Base-by-base conservation (phyloP, 2,113 vertebrate genomes). In the Parus major region DNA sequence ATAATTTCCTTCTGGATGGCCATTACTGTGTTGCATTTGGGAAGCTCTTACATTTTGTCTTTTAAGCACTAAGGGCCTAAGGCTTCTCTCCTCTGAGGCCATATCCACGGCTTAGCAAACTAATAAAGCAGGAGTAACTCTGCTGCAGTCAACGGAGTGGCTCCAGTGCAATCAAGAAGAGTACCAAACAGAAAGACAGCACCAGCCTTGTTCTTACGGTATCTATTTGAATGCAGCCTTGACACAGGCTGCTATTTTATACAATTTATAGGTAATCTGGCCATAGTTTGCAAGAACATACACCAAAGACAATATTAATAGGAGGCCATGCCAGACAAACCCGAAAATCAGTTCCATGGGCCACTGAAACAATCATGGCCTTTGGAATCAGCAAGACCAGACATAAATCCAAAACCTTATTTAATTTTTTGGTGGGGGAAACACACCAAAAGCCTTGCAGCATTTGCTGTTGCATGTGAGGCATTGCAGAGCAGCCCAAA, bases 381-480 rank as follows among this genome's bases (percentile, higher is more conserved):
- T 64, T 70, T 68, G 66, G 42, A 87, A 70, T 70, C 75, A 79
- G 23, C 50, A 77, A 87, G 70, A 89, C 7, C 70, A 82, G 64
- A 88, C 41, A 50, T 22, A 83, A 90, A 83, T 39, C 11, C 41
- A 83, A 81, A 80, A 36, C 0, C 0, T 52, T 55, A 56, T n/a
- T 81, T 86, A 27, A 73, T 83, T 86, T 81, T 86, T 72, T 76
- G 47, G 93, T 55, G 39, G 25, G 22, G 82, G 44, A 88, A 96
- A 21, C 47, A 83, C 47, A 68, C 81, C 17, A 55, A 86, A 86
- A 91, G 19, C 29, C 35, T 71, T 44, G 55, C 0, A 14, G 35
- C n/a, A 27, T 91, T 91, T 88, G 24, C 52, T 92, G 1, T 70
- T 83, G 22, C 0, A 0, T 65, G 44, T n/a, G 44, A 88, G 49